These are phyloP conservation scores for Anoplolepis gracilipes DNA, from an alignment of 1,140 invertebrate species.

Conservation along the genomic window DNA sequence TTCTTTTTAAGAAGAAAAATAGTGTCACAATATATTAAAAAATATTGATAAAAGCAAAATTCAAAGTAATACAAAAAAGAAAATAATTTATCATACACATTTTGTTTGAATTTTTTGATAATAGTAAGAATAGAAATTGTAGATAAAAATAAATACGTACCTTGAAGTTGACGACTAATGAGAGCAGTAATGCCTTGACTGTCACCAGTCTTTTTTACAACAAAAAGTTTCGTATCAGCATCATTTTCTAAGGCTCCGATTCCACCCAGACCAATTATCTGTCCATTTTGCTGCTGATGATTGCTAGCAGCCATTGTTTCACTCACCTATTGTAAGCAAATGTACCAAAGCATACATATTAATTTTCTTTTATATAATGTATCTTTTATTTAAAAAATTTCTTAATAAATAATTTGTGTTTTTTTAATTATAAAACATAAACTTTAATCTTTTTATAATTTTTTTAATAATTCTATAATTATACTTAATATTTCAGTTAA, in stretches of 20 bases:
- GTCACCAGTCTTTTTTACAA: slow-evolving; percentile 91
- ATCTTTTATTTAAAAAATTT: neutral
- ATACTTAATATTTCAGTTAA: neutral
- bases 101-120: neutral
- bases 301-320: slow-evolving; percentile 92
- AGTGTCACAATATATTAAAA: slow-evolving; percentile 27
- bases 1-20: neutral
- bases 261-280: slow-evolving; percentile 84
- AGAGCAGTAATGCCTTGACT: slow-evolving; percentile 91
- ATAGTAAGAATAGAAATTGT: neutral
- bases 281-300: slow-evolving; percentile 89
- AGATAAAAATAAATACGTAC: slow-evolving; percentile 82
- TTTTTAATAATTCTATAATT: neutral
- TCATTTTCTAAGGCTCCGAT: slow-evolving; percentile 85
- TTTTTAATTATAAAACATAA: neutral
- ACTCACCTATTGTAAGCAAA: slow-evolving; percentile 88
- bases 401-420: neutral
- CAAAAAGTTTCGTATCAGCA: slow-evolving; percentile 91
- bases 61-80: slow-evolving; percentile 21
- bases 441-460: neutral
- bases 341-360: neutral
- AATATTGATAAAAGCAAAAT: slow-evolving; percentile 12
- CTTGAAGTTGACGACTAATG: slow-evolving; percentile 92
- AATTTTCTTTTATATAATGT: neutral
- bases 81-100: slow-evolving; percentile 12